Percentiles rank a stretch among this genome's conserved stretches.
Evolutionary conservation across 1,140 invertebrate genomes (phyloP).

Genomic region (Radopholus similis): DNA sequence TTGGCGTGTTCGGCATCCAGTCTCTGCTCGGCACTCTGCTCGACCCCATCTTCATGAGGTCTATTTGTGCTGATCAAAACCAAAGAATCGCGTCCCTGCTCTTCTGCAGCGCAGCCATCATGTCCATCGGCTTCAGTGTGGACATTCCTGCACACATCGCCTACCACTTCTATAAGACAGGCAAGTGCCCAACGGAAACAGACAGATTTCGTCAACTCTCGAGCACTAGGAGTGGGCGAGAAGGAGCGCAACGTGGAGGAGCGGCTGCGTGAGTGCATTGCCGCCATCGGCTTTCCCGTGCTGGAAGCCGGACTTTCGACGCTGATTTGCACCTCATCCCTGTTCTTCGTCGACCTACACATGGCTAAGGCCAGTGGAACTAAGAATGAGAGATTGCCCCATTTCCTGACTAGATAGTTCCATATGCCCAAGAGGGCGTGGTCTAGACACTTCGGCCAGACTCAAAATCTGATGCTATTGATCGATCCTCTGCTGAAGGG

Average conservation of each 20-base stretch:
- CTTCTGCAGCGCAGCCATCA: conserved; percentile 24
- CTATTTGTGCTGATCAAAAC: no score
- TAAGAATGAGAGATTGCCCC: neutral
- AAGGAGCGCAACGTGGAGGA: conserved; percentile 33
- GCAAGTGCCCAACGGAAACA: no score
- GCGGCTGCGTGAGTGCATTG: conserved; percentile 35
- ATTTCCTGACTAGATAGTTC: neutral
- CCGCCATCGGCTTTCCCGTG: conserved; percentile 43
- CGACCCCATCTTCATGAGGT: conserved; percentile 29
- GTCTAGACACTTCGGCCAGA: neutral
- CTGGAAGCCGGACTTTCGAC: conserved; percentile 44
- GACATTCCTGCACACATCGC: conserved; percentile 49
- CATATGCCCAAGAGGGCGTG: neutral
- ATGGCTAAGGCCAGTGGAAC: conserved; percentile 31
- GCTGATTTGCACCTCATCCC: conserved; percentile 41
- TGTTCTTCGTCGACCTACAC: conserved; percentile 43
- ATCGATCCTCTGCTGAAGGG: no score
- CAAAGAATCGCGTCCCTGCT: no score
- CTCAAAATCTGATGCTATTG: no score
- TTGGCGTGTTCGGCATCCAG: conserved; percentile 51
- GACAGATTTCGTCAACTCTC: neutral
- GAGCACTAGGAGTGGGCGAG: conserved; percentile 21
- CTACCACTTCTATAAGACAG: conserved; percentile 43
- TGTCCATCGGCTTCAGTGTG: conserved; percentile 44
- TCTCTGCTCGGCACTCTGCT: conserved; percentile 34